A percentile compares a stretch with the other conserved stretches of the same genome.
Evolutionary conservation across 2,113 vertebrate species (phyloP).

Genomic region (Callionymus lyra): DNA sequence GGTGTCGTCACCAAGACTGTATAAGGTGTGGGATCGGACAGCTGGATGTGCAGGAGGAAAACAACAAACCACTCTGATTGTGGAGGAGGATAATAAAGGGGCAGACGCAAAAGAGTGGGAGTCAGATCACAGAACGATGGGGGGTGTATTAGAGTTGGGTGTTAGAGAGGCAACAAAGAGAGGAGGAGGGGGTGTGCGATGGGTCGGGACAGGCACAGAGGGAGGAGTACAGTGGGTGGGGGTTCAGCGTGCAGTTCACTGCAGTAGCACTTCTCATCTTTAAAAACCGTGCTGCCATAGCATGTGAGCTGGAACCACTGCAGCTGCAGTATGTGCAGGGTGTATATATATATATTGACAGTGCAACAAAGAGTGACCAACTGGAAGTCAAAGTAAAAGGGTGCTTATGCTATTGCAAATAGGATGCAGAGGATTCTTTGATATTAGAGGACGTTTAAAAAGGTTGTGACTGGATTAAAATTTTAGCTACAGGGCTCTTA

Average conservation of each 20-base stretch:
- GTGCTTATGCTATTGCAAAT: too few relatives aligned
- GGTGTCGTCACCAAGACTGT: not conserved
- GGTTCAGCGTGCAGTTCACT: constrained; percentile 10
- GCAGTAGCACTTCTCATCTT: constrained; percentile 37
- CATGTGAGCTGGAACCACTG: constrained; percentile 35
- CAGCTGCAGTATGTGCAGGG: constrained; percentile 20
- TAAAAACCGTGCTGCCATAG: constrained; percentile 40
- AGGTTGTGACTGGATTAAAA: too few relatives aligned
- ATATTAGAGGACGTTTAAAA: too few relatives aligned
- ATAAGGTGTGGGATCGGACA: constrained; percentile 30
- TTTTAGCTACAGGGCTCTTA: too few relatives aligned
- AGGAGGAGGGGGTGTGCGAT: not conserved
- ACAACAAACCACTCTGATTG: constrained; percentile 25
- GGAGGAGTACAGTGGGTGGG: constrained; percentile 6
- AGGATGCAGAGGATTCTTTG: too few relatives aligned
- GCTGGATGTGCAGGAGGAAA: constrained; percentile 30
- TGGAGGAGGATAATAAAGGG: constrained; percentile 27
- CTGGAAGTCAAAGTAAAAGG: too few relatives aligned
- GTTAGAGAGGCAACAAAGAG: constrained; percentile 3
- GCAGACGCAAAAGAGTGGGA: constrained; percentile 10
- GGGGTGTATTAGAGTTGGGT: not conserved
- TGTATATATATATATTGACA: too few relatives aligned
- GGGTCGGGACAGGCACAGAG: not conserved
- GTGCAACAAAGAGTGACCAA: too few relatives aligned
- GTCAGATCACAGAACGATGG: not conserved